Evolutionary conservation across 2,888 invertebrate genomes (phyloP).

Genomic region (Drosophila sordidapex): DNA sequence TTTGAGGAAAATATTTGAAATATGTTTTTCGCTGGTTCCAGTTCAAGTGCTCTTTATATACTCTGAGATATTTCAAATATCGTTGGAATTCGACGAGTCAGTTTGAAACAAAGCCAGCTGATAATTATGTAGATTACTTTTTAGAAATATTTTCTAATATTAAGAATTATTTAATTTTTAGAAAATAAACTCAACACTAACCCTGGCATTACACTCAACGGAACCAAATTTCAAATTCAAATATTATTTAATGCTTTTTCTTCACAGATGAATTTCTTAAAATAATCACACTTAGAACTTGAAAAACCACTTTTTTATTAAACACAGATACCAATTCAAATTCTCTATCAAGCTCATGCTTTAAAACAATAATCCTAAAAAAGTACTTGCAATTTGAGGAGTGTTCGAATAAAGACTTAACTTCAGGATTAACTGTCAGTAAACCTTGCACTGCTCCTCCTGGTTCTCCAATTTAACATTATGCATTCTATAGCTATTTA

Average conservation of each 20-base stretch:
- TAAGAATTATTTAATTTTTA: neutral
- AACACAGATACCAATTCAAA: neutral
- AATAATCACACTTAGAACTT: accelerated
- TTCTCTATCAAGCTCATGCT: neutral
- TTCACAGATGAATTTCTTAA: neutral
- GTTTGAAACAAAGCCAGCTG: neutral
- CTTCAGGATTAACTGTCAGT: neutral
- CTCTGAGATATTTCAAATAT: neutral
- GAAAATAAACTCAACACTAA: neutral
- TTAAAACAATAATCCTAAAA: neutral
- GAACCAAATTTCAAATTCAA: neutral
- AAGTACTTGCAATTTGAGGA: neutral
- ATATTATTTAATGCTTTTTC: neutral
- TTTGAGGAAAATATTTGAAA: neutral
- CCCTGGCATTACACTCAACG: neutral
- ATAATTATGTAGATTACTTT: neutral
- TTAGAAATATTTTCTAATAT: neutral
- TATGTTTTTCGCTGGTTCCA: neutral
- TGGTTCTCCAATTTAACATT: neutral
- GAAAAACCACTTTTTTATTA: neutral
- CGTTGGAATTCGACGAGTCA: neutral
- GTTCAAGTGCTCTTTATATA: neutral
- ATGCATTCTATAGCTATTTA: neutral
- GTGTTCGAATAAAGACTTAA: neutral
- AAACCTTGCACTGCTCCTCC: neutral